Percentiles rank a stretch among this genome's conserved stretches.
Conservation (phyloP, 1,140 invertebrate genomes). For the Riptortus pedestris region DNA sequence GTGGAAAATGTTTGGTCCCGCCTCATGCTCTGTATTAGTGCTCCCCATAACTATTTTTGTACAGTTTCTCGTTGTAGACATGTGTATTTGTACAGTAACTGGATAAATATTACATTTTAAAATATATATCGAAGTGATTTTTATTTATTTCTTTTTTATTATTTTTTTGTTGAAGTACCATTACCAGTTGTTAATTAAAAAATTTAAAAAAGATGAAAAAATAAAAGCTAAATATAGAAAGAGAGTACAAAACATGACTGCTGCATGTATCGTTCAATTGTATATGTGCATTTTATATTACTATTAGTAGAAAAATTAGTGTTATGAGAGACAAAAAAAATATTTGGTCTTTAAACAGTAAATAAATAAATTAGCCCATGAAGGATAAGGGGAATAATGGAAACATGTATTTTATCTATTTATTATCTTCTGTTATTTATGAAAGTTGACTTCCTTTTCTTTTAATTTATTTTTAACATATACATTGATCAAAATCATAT, state of each 20-base stretch:
- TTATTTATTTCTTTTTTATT: constrained; percentile 17
- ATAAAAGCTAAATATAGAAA: constrained; percentile 7
- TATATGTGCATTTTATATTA: constrained; percentile 25
- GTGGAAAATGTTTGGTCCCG: no score
- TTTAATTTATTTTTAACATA: background rate
- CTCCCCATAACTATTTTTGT: constrained; percentile 23
- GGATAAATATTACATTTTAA: constrained; percentile 11
- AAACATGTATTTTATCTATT: constrained; percentile 7
- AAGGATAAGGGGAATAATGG: constrained; percentile 8
- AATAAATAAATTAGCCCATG: background rate
- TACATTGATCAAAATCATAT: background rate
- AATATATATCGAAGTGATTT: constrained; percentile 1
- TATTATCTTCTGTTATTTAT: background rate
- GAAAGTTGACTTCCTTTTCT: background rate
- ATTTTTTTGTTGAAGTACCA: constrained; percentile 9
- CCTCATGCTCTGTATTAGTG: no score
- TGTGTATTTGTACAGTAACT: constrained; percentile 25
- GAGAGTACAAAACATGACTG: constrained; percentile 30
- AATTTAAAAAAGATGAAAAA: background rate
- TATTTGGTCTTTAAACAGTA: constrained; percentile 10
- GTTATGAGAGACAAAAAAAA: background rate
- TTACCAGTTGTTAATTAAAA: constrained; percentile 12
- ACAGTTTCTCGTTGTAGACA: constrained; percentile 23
- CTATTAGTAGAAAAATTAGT: constrained; percentile 21
- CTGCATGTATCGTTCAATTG: constrained; percentile 25